Base-by-base conservation (phyloP, 2,797 vertebrate species). In the Podarcis siculus region DNA sequence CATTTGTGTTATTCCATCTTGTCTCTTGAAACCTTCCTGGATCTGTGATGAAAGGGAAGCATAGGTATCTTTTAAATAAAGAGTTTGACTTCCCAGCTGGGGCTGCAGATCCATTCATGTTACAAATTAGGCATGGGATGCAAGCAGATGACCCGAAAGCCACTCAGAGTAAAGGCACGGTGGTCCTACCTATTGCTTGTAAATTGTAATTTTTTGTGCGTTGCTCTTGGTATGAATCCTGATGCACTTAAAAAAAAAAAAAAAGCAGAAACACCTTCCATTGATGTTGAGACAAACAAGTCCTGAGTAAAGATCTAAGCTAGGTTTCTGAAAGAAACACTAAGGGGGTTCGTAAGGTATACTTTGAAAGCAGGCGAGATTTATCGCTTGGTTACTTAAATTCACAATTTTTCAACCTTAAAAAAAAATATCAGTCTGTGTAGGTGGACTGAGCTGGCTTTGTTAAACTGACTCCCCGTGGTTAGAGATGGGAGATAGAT, bases 231-330 rank as follows among this genome's bases (percentile, higher is more conserved):
- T 73, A 37, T 49, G 37, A 72, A 80, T 85, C 37, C 77, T 58
- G 0, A 0, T 55, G 45, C 64, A 78, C 71, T 39, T 58, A 21
- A 21, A 85, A 90, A 91, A 45, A 49, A 12, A 13, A 3, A 3
- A 49, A 49, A 49, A 49, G 15, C 49, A 55, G 49, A 55, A 55
- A 55, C 49, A 55, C 49, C 73, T 66, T 58, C 23, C 71, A 64
- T 85, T 79, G 87, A 91, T 82, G 13, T 91, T 83, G 85, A 90
- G 86, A 66, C 61, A 90, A 86, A 30, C 69, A 39, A 42, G 42
- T 82, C 8, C 6, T 17, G 71, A 61, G 86, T 83, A 87, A 85
- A 87, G 90, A 79, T 72, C 37, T n/a, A 64, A 89, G 72, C 49
- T 5, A 23, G 72, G 42, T 23, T 86, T 89, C 77, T 83, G 87